Base-by-base conservation (phyloP, 2,888 invertebrate species). In the Drosophila diplacantha region DNA sequence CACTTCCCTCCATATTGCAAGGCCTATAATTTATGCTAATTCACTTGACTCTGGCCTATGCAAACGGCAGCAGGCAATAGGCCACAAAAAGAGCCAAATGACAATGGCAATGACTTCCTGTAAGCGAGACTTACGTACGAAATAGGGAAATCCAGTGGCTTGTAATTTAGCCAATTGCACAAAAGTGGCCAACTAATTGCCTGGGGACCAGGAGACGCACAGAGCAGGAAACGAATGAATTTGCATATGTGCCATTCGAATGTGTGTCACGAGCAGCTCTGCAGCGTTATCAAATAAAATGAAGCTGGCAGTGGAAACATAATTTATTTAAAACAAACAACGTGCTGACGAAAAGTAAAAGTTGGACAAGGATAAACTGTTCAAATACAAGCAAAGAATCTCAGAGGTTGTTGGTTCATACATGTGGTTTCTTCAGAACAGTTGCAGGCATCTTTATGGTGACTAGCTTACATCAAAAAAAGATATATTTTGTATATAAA, bases 171-270 rank as follows among this genome's bases (percentile, higher is more conserved):
- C 47, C 69, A 66, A 74, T 78, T 81, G 54, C 69, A 71, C 66
- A 59, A 69, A 75, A 75, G 70, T 71, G 72, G 49, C 49, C 39
- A 66, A 63, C 80, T 74, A 81, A 80, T 73, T 81, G 81, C 75
- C 72, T 67, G 58, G 57, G 81, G 73, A 71, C 59, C 37, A 29
- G 29, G n/a, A 32, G 20, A 44, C 44, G 1, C 26, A 11, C 55
- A 22, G 47, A 12, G 44, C 24, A 20, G 35, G 34, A 56, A 67
- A 57, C 55, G 62, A 47, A 49, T 60, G 58, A 39, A 49, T 60
- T 61, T 61, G 63, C 61, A 61, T 37, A 57, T 73, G 63, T 72
- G 49, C 53, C 67, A 31, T 50, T 59, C 55, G 37, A 43, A 47
- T 65, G 59, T 59, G 49, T 59, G 41, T 46, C 67, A 49, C 39